phyloP scores from a whole-genome alignment of 2,113 vertebrate species.

The Aythya baeri region DNA sequence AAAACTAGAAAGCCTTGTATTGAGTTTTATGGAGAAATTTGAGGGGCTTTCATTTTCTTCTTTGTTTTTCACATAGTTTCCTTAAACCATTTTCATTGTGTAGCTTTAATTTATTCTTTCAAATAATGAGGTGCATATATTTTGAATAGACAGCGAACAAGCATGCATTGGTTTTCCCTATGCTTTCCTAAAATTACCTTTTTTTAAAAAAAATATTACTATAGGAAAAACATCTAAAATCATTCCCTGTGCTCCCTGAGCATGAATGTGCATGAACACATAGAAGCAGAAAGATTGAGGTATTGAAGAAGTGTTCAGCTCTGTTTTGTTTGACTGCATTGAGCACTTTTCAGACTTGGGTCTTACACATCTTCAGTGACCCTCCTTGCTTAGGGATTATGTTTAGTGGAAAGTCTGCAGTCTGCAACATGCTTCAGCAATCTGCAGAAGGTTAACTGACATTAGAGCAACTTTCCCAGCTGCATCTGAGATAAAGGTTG shows the following conservation, averaged over 20 bases:
- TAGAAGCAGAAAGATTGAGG: too few species aligned
- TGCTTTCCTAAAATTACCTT: background rate
- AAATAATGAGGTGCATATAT: background rate
- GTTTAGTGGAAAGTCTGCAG: background rate
- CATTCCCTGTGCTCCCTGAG: too few species aligned
- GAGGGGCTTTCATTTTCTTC: background rate
- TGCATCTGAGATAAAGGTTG: background rate
- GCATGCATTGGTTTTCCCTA: background rate
- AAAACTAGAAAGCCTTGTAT: background rate
- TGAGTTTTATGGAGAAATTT: background rate
- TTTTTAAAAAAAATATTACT: too few species aligned
- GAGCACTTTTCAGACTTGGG: background rate
- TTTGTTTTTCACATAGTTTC: background rate
- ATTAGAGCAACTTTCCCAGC: background rate
- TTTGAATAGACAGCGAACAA: background rate
- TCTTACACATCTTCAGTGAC: background rate
- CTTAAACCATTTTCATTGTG: background rate
- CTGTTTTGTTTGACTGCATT: background rate
- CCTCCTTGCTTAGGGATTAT: background rate
- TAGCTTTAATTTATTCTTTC: background rate
- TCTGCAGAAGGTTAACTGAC: background rate
- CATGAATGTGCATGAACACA: too few species aligned
- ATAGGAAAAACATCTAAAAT: too few species aligned
- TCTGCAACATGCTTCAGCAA: background rate
- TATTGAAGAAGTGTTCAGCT: too few species aligned